Conservation (phyloP, 2,113 vertebrate species). For the Cebus imitator region DNA sequence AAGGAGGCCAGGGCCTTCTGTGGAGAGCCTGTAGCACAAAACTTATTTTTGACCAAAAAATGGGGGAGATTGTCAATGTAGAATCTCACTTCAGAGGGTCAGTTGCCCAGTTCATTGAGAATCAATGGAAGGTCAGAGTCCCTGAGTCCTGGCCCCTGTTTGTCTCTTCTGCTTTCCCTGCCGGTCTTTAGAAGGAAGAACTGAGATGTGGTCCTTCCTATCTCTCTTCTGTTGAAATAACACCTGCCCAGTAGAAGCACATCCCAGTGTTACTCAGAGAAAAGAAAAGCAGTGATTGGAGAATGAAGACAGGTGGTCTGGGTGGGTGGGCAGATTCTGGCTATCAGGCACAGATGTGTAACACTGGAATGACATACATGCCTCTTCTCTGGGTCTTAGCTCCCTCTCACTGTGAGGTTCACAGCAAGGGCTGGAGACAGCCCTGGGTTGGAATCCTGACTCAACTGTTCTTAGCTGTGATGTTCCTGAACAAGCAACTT, state of each 20-base stretch:
- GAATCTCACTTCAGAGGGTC: too few relatives aligned
- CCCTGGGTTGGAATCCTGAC: background rate
- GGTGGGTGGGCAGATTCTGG: too few relatives aligned
- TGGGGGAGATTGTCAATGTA: too few relatives aligned
- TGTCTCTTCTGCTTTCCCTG: fast-evolving
- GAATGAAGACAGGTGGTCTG: background rate
- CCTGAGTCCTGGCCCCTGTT: too few relatives aligned
- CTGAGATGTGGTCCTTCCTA: background rate
- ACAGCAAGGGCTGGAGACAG: background rate
- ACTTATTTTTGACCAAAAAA: background rate
- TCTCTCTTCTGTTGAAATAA: background rate
- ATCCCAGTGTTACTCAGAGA: too few relatives aligned
- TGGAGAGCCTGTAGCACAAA: fast-evolving
- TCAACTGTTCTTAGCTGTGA: fast-evolving
- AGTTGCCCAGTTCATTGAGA: background rate
- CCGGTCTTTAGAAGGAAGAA: background rate
- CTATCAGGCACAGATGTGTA: background rate
- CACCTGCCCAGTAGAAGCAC: background rate
- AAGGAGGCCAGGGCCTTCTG: background rate
- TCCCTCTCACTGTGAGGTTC: fast-evolving
- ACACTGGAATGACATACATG: fast-evolving
- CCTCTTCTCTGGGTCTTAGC: background rate
- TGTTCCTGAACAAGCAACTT: background rate
- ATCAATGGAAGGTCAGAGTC: background rate
- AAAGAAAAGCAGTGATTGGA: too few relatives aligned